phyloP scores from a whole-genome alignment of 2,113 vertebrate species.

The Arothron firmamentum region DNA sequence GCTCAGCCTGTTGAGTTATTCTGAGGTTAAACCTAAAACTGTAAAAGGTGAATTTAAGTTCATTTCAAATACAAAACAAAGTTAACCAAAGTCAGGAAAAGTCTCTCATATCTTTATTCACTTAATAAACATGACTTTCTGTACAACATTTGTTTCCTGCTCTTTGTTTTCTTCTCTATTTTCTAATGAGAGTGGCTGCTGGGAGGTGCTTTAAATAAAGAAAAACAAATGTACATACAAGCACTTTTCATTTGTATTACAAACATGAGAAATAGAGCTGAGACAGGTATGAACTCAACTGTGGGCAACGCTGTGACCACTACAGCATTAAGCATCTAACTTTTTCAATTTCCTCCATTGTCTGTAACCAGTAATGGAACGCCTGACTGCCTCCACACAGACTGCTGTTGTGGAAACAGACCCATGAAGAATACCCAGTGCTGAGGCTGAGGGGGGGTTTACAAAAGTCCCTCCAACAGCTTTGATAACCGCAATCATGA shows the following conservation, averaged over 20 bases:
- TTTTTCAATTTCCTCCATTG: constrained; percentile 64
- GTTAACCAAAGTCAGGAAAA: too few species aligned
- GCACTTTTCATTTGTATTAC: too few species aligned
- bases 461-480: constrained; percentile 27
- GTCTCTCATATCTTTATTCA: background rate
- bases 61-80: background rate
- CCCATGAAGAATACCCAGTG: constrained; percentile 43
- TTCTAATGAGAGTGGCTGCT: too few species aligned
- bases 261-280: background rate
- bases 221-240: too few species aligned
- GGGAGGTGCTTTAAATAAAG: too few species aligned
- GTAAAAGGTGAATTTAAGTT: constrained; percentile 21
- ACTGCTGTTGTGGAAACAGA: constrained; percentile 51
- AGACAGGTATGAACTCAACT: constrained; percentile 17
- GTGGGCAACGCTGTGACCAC: constrained; percentile 15
- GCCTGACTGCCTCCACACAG: constrained; percentile 55
- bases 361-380: constrained; percentile 57
- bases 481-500: constrained; percentile 29
- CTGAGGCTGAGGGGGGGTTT: constrained; percentile 41
- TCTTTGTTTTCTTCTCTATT: too few species aligned
- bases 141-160: too few species aligned
- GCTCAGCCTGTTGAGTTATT: constrained; percentile 33
- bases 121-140: too few species aligned
- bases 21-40: constrained; percentile 49
- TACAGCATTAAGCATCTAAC: constrained; percentile 34